phyloP scores from a whole-genome alignment of 2,888 invertebrate genomes.

The Leptopilina myrica region DNA sequence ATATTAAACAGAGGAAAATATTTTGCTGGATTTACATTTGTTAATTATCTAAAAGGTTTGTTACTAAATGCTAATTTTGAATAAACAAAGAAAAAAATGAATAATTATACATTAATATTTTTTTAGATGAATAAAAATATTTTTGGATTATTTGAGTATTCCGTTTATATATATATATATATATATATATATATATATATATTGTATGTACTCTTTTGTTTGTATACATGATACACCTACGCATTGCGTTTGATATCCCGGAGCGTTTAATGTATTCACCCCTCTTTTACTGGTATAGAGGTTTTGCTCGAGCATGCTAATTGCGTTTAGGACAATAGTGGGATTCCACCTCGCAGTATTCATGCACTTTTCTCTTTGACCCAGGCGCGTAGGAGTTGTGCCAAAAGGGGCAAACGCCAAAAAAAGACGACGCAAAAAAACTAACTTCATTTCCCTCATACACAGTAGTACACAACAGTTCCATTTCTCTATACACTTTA shows the following conservation, averaged over 20 bases:
- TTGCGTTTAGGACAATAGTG: conserved; percentile 65
- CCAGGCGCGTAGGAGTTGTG: conserved; percentile 23
- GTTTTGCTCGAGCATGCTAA: conserved; percentile 64
- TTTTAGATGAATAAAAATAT: too few relatives aligned
- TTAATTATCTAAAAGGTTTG: too few relatives aligned
- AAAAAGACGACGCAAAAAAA: neutral
- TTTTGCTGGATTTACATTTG: too few relatives aligned
- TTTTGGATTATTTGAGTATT: too few relatives aligned
- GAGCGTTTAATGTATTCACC: conserved; percentile 65
- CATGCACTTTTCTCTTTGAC: conserved; percentile 20
- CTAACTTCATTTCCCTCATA: neutral
- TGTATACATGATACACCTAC: conserved; percentile 54
- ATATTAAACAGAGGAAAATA: too few relatives aligned
- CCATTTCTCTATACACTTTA: neutral
- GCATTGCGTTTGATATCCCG: conserved; percentile 60
- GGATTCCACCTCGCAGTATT: conserved; percentile 53
- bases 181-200: too few relatives aligned
- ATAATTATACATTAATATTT: too few relatives aligned
- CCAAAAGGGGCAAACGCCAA: conserved; percentile 20
- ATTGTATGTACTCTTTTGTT: conserved; percentile 10
- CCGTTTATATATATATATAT: too few relatives aligned
- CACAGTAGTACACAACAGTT: neutral
- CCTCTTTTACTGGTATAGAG: conserved; percentile 58
- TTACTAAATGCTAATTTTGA: too few relatives aligned
- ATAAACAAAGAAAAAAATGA: too few relatives aligned